Conservation (phyloP, 2,113 vertebrate species). For the Theropithecus gelada region DNA sequence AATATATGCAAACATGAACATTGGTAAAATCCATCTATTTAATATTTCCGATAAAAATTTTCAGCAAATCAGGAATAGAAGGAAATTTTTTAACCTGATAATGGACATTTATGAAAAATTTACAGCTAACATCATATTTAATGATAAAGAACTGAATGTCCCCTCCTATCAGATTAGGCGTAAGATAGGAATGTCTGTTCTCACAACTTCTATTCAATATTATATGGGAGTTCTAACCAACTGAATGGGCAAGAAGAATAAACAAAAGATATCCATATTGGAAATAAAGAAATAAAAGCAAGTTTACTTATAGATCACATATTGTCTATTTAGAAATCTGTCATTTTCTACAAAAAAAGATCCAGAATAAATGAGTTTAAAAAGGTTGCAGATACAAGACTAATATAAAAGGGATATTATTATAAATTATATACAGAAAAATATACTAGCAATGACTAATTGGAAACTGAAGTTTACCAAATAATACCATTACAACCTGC, state of each 20-base stretch:
- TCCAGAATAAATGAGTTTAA: not conserved
- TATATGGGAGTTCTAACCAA: not conserved
- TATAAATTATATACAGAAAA: not conserved
- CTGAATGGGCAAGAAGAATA: not conserved
- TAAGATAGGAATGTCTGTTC: not conserved
- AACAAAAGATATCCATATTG: not conserved
- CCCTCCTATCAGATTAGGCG: not conserved
- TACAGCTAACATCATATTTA: not conserved
- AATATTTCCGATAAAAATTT: not conserved
- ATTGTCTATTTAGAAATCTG: not conserved
- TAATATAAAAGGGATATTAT: not conserved
- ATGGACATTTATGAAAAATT: not conserved
- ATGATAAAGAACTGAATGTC: not conserved
- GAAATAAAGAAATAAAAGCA: not conserved
- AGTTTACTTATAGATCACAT: not conserved
- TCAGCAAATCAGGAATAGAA: not conserved
- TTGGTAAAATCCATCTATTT: not conserved
- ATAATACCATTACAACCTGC: not conserved
- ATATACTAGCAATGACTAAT: not conserved
- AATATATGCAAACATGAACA: not conserved
- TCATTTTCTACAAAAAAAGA: not conserved
- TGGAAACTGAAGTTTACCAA: not conserved
- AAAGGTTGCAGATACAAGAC: not conserved
- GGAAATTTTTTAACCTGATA: not conserved
- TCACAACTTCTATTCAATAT: not conserved